Evolutionary conservation across 2,888 invertebrate genomes (phyloP).

Genomic region (Perizoma flavofasciatum): DNA sequence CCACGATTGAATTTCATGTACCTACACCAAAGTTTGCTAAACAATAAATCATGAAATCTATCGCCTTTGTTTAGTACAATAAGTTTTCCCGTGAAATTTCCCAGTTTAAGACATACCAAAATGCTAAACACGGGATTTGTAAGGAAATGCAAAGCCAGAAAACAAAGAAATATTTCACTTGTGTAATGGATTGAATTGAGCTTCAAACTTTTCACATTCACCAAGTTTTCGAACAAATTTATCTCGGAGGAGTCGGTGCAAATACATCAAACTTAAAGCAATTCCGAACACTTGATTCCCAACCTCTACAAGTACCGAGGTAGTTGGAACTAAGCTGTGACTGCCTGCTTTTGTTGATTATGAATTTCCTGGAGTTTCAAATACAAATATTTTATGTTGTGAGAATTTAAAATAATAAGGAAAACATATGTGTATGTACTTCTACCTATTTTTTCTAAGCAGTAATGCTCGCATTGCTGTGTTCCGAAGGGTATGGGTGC

Average conservation of each 20-base stretch:
- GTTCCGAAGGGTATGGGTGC: no score
- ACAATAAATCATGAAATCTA: conserved; percentile 9
- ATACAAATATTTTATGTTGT: no score
- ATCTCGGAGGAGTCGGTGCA: conserved; percentile 77
- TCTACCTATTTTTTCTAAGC: no score
- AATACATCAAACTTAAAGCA: conserved; percentile 81
- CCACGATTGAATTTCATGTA: no score
- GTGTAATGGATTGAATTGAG: conserved; percentile 83
- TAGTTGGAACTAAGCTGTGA: no score
- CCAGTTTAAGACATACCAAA: conserved; percentile 42
- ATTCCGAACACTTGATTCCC: conserved; percentile 80
- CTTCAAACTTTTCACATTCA: conserved; percentile 83
- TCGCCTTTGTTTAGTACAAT: conserved; percentile 3
- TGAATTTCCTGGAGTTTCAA: no score
- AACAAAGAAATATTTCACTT: conserved; percentile 84
- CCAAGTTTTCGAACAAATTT: conserved; percentile 81
- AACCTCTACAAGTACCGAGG: conserved; percentile 34
- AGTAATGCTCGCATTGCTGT: no score
- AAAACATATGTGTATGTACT: no score
- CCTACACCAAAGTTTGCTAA: neutral
- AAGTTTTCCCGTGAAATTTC: conserved; percentile 2
- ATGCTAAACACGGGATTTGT: conserved; percentile 75
- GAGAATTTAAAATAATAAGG: no score
- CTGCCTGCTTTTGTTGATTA: no score
- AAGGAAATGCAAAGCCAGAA: conserved; percentile 71